Base-by-base conservation (phyloP, 23 tunicate genomes). In the Botrylloides violaceus region DNA sequence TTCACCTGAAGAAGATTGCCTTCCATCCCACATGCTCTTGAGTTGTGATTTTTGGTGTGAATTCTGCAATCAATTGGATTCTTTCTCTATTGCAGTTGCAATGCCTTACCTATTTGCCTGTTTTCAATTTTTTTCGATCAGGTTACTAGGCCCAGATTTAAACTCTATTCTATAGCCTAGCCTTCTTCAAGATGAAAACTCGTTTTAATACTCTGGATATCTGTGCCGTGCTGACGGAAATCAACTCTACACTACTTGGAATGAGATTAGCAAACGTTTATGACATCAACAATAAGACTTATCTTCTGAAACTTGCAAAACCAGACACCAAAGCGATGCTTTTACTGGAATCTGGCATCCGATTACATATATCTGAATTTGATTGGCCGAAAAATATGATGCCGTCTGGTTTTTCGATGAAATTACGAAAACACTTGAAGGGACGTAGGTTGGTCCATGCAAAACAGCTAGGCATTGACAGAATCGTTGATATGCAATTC, bases 351-450 rank as follows among this genome's bases (percentile, higher is more conserved):
- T 92, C 98, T 43, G 98, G 98, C 58, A 79, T 80, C 7, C 38
- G 98, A 58, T 66, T 92, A 50, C 98, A 92, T 65, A 62, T 80
- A 25, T 84, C 98, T 7, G 98, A 92, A 48, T 84, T 84, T 76
- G 98, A 92, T n/a, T 92, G 98, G 98, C 98, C 98, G 3, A 92
- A 92, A 77, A 92, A 92, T 66, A 74, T 55, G 37, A 77, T 84
- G 60, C 98, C 98, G 6, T 92, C 98, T 38, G 84, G 91, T 0
- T 92, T 92, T 64, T 77, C 92, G 6, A 75, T 92, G 86, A 92
- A 92, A 70, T 78, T 83, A 61, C 65, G 74, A 64, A 92, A 92
- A 58, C 98, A 92, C 71, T 56, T 92, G 20, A 61, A 83, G 7
- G 98, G 98, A 1, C 63, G 87, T n/a, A 31, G 98, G 33, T 62